Base-by-base conservation (phyloP, 2,113 vertebrate species). In the Fregetta grallaria region DNA sequence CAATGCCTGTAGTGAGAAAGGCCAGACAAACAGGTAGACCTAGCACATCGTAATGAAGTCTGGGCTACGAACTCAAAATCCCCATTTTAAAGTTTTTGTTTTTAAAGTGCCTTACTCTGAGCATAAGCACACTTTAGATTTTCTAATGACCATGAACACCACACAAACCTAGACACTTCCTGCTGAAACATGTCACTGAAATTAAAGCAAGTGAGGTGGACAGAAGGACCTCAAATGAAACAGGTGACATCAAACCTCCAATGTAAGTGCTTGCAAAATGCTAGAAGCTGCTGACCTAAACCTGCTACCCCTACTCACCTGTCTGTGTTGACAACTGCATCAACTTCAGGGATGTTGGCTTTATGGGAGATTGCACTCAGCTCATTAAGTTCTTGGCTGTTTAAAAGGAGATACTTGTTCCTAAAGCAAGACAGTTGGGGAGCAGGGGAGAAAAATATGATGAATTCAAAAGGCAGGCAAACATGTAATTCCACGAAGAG, bases 331-430 rank as follows among this genome's bases (percentile, higher is more conserved):
- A 99, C 98, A 90, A 99, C 98, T 6, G 99, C 99, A 86, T 99
- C 99, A 25, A 99, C 99, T 75, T 99, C 99, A 2, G 99, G 99
- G 96, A 99, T 99, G 97, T 99, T 99, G 47, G 99, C 99, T 98
- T 99, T 99, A 81, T 99, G 98, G 59, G 99, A 99, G 97, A 99
- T 99, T 50, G 99, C 99, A 92, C 99, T 99, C 88, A 99, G 98
- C 88, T 99, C 99, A 15, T 99, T 99, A 72, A 99, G 98, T 40
- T 99, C 99, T 96, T 99, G 99, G 90, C 98, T 99, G 80, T 99
- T 99, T 40, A 99, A 96, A 58, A 99, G 98, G 67, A 99, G 98
- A 94, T 99, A 99, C 87, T 99, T 99, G 97, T 99, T 99, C 97
- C 99, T 99, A 95, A 90, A 98, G 94, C 16, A 85, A 85, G 90